A percentile compares a stretch with the other conserved stretches of the same genome.
These are phyloP conservation scores for Nebria salina DNA, from an alignment of 2,888 invertebrate species.

Conservation along the genomic window DNA sequence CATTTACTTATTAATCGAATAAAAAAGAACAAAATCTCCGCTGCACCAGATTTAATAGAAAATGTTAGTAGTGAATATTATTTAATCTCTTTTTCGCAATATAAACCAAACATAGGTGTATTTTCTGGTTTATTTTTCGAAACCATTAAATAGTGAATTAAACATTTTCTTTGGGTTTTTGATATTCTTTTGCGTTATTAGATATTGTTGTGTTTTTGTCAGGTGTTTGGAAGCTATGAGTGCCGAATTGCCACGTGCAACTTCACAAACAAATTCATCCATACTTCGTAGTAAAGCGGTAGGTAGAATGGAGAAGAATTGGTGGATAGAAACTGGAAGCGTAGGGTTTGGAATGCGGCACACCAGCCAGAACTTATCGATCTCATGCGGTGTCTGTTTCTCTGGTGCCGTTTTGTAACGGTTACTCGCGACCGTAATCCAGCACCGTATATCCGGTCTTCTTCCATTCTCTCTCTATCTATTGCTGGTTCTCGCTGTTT, in stretches of 20 bases:
- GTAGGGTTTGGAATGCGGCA: not conserved
- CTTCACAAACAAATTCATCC: not conserved
- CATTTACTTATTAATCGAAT: slow-evolving; percentile 43
- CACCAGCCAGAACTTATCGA: slow-evolving; percentile 35
- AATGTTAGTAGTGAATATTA: slow-evolving; percentile 24
- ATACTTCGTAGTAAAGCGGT: not conserved
- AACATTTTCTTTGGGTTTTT: not conserved
- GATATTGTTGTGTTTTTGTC: not conserved
- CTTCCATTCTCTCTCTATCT: slow-evolving; percentile 25
- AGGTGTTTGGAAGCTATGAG: not conserved
- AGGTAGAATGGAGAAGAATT: not conserved
- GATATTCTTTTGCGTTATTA: not conserved
- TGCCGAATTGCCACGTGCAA: not conserved
- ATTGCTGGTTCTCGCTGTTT: not conserved
- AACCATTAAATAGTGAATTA: not conserved
- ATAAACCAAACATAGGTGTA: not conserved
- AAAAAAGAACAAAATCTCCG: slow-evolving; percentile 23
- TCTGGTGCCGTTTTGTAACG: slow-evolving; percentile 47
- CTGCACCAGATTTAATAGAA: slow-evolving; percentile 27
- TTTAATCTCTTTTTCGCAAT: not conserved
- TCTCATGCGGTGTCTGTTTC: slow-evolving; percentile 40
- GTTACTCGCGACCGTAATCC: slow-evolving; percentile 48
- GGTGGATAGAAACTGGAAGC: not conserved
- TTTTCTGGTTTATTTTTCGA: not conserved
- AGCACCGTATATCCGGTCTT: slow-evolving; percentile 34